These are phyloP conservation scores for Hyles euphorbiae DNA, from an alignment of 1,140 invertebrate species.

Conservation along the genomic window DNA sequence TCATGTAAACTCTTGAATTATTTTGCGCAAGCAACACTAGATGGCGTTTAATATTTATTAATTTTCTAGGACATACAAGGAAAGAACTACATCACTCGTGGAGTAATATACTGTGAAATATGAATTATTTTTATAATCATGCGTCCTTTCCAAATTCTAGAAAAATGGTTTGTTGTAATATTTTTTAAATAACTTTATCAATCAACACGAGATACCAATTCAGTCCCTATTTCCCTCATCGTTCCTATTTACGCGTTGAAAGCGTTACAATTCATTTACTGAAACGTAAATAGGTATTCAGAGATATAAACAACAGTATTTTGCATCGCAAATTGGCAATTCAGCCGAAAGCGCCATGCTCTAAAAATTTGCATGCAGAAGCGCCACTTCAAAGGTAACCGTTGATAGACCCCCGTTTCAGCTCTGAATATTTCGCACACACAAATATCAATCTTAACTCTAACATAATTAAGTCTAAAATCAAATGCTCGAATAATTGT, in stretches of 20 bases:
- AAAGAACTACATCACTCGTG: not conserved
- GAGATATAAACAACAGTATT: slow-evolving; percentile 8
- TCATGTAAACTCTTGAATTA: too few relatives aligned
- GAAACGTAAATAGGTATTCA: slow-evolving; percentile 2
- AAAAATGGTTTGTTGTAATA: too few relatives aligned
- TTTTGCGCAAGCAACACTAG: too few relatives aligned
- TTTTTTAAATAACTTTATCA: too few relatives aligned
- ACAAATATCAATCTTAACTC: slow-evolving; percentile 1
- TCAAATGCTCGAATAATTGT: not conserved
- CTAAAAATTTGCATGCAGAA: slow-evolving; percentile 71
- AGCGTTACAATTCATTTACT: too few relatives aligned
- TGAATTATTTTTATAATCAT: too few relatives aligned
- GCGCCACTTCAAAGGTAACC: slow-evolving; percentile 70
- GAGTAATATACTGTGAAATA: too few relatives aligned
- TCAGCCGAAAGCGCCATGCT: slow-evolving; percentile 29
- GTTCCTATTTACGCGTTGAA: too few relatives aligned
- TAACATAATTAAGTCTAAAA: slow-evolving; percentile 10
- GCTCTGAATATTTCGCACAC: not conserved
- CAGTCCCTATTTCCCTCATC: too few relatives aligned
- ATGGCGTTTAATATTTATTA: not conserved
- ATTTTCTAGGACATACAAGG: not conserved
- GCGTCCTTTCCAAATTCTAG: too few relatives aligned
- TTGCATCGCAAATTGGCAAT: slow-evolving; percentile 47
- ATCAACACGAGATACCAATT: too few relatives aligned
- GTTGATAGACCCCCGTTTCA: slow-evolving; percentile 35